Evolutionary conservation across 2,797 vertebrate genomes (phyloP).

Genomic region (Adelosebastes latens): DNA sequence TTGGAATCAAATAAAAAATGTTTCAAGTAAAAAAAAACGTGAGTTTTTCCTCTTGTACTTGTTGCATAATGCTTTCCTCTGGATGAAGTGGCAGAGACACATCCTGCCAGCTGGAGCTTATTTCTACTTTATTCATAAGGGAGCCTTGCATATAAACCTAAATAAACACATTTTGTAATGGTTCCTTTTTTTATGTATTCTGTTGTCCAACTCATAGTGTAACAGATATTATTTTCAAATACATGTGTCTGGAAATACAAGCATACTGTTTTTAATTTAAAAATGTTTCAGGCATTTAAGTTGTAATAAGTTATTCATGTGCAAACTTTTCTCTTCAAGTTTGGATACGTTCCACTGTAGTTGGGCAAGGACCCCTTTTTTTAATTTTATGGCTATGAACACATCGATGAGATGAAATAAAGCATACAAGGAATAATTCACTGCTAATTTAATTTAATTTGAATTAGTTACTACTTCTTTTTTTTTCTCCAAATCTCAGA

Average conservation of each 20-base stretch:
- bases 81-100: not conserved
- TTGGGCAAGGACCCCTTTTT: not conserved
- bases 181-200: conserved; percentile 2
- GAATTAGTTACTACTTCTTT: not conserved
- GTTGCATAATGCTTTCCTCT: not conserved
- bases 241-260: not conserved
- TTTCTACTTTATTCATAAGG: conserved; percentile 19
- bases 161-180: conserved; percentile 25
- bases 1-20: conserved; percentile 35
- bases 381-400: conserved; percentile 27
- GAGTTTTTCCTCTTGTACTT: conserved; percentile 1
- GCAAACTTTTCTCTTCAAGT: not conserved
- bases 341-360: not conserved
- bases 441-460: conserved; percentile 8
- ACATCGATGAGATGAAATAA: conserved; percentile 27
- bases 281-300: not conserved
- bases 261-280: not conserved
- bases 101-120: conserved; percentile 19
- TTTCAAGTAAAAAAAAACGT: not conserved
- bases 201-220: not conserved
- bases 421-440: not conserved
- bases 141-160: not conserved
- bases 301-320: conserved; percentile 9
- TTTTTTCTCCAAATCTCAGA: not conserved
- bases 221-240: not conserved